Conservation (phyloP, 2,113 vertebrate genomes). For the Brachypodius melanocephalos region DNA sequence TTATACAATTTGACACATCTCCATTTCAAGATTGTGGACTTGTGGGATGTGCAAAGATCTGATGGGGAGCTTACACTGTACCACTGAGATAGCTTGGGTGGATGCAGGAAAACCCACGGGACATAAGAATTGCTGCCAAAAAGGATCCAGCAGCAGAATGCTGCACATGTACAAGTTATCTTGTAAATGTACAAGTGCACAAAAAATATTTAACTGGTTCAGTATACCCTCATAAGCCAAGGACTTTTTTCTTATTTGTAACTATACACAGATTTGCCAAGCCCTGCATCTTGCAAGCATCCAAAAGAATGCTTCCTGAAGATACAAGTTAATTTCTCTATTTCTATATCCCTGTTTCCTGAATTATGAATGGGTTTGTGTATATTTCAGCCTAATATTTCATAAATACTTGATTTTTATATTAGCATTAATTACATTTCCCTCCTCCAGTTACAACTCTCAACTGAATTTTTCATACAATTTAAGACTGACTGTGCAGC, state of each 20-base stretch:
- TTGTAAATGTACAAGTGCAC: not conserved
- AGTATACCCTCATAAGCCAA: not conserved
- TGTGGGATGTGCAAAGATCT: not conserved
- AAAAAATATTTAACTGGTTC: not conserved
- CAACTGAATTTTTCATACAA: not conserved
- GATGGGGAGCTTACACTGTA: not conserved
- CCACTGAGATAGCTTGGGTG: not conserved
- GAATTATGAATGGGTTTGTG: not conserved
- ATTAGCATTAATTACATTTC: slow-evolving; percentile 44
- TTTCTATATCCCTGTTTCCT: not conserved
- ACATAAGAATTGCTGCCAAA: not conserved
- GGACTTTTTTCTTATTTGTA: not conserved
- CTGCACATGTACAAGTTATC: not conserved
- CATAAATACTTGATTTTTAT: not conserved
- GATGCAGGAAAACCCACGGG: not conserved
- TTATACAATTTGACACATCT: not conserved
- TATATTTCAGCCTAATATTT: not conserved
- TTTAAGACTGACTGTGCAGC: not conserved
- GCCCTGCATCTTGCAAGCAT: not conserved
- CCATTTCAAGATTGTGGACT: not conserved
- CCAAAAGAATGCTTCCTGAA: not conserved
- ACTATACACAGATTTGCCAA: not conserved
- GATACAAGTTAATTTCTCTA: not conserved
- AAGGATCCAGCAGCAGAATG: not conserved
- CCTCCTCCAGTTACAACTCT: not conserved